A percentile compares a stretch with the other conserved stretches of the same genome.
Conservation (phyloP, 2,113 vertebrate genomes). For the Salminus brasiliensis region DNA sequence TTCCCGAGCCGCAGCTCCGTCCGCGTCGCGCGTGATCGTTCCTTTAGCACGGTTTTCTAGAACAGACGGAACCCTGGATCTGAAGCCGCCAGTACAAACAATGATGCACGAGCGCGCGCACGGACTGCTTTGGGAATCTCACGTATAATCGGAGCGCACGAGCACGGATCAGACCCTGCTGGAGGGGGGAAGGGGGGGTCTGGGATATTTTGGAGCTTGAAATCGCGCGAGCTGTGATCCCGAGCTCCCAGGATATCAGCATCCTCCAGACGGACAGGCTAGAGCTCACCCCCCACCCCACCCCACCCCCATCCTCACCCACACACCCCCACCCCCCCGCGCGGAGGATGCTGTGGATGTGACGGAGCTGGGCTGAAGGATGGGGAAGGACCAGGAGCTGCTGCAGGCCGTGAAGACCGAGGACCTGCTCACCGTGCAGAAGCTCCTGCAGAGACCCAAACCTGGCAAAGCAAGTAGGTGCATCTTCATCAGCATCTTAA, state of each 20-base stretch:
- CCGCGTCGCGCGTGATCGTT: background rate
- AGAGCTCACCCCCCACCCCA: too few species aligned
- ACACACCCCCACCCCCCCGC: conserved; percentile 60
- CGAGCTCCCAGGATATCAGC: too few species aligned
- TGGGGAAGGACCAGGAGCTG: conserved; percentile 98
- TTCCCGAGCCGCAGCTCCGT: background rate
- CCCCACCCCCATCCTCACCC: background rate
- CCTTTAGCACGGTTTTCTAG: background rate
- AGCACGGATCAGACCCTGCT: too few species aligned
- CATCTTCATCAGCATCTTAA: background rate
- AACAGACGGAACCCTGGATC: background rate
- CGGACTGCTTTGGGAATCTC: background rate
- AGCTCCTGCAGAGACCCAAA: conserved; percentile 95
- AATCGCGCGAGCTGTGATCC: too few species aligned
- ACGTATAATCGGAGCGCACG: too few species aligned
- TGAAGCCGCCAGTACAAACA: background rate
- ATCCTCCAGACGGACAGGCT: too few species aligned
- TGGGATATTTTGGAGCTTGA: too few species aligned
- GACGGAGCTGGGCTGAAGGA: conserved; percentile 75
- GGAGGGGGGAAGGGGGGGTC: too few species aligned
- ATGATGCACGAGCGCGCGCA: background rate
- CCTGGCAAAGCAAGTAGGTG: conserved; percentile 94
- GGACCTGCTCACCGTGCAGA: conserved; percentile 93
- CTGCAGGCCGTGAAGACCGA: conserved; percentile 97
- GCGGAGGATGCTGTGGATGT: conserved; percentile 78